phyloP scores from a whole-genome alignment of 2,888 invertebrate genomes.

The Standfussiana lucernea region DNA sequence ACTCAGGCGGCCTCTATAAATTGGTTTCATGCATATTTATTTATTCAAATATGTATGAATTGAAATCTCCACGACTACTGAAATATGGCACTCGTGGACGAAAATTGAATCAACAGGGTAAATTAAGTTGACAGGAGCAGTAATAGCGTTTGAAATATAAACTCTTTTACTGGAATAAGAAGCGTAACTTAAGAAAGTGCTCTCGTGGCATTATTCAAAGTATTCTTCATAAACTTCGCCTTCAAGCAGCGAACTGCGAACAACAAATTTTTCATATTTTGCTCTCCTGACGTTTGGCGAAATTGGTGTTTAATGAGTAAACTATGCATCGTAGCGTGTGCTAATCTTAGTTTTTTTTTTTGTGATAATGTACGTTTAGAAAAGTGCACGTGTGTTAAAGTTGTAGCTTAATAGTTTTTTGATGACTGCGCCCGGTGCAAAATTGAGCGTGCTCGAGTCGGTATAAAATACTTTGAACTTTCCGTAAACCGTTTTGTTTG shows the following conservation, averaged over 20 bases:
- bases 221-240: constrained; percentile 74
- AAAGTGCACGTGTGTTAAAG: constrained; percentile 74
- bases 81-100: constrained; percentile 85
- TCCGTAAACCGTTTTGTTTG: constrained; percentile 62
- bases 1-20: constrained; percentile 86
- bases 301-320: constrained; percentile 81
- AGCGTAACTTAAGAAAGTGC: constrained; percentile 68
- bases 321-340: constrained; percentile 75
- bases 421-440: constrained; percentile 74
- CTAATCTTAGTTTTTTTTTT: constrained; percentile 70
- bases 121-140: constrained; percentile 82
- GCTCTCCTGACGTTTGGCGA: constrained; percentile 76
- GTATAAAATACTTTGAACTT: constrained; percentile 64
- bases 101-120: constrained; percentile 87
- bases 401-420: constrained; percentile 78
- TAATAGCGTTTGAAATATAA: constrained; percentile 69
- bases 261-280: constrained; percentile 77
- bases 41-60: constrained; percentile 91
- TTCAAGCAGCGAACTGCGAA: constrained; percentile 68
- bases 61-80: constrained; percentile 89
- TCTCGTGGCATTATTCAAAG: constrained; percentile 74
- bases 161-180: constrained; percentile 70
- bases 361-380: constrained; percentile 71
- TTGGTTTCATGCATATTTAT: constrained; percentile 91
- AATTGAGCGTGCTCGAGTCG: constrained; percentile 64